Evolutionary conservation across 2,888 invertebrate species (phyloP).

Genomic region (Morinoia aosen): DNA sequence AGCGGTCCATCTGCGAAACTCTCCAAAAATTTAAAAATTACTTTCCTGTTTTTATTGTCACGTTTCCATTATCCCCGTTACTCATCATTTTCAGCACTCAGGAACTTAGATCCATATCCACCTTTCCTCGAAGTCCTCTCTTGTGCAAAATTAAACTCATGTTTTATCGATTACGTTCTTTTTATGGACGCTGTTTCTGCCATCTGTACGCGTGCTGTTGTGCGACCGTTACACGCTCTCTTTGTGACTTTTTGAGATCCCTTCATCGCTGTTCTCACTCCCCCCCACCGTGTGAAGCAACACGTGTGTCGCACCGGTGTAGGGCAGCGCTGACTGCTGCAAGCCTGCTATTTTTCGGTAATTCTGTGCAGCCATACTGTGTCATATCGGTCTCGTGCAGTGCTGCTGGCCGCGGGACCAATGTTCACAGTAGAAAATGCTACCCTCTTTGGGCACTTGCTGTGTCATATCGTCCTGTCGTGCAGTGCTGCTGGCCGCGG

Average conservation of each 20-base stretch:
- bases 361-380: not conserved
- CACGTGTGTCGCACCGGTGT: not conserved
- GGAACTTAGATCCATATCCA: not conserved
- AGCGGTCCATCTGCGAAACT: not conserved
- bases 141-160: not conserved
- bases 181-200: not conserved
- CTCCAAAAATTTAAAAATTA: not conserved
- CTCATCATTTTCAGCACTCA: not conserved
- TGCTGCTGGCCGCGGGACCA: too few species aligned
- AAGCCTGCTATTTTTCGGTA: not conserved
- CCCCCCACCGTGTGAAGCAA: slow-evolving; percentile 4
- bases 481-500: not conserved
- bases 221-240: not conserved
- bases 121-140: not conserved
- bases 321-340: not conserved
- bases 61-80: not conserved
- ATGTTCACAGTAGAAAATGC: too few species aligned
- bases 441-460: too few species aligned
- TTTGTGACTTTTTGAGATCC: not conserved
- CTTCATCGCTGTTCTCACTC: not conserved
- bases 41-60: not conserved
- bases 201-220: not conserved
- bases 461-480: not conserved
- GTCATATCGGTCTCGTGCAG: not conserved
- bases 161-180: not conserved